These are phyloP conservation scores for Cantharis rustica DNA, from an alignment of 2,888 invertebrate species.

Conservation along the genomic window DNA sequence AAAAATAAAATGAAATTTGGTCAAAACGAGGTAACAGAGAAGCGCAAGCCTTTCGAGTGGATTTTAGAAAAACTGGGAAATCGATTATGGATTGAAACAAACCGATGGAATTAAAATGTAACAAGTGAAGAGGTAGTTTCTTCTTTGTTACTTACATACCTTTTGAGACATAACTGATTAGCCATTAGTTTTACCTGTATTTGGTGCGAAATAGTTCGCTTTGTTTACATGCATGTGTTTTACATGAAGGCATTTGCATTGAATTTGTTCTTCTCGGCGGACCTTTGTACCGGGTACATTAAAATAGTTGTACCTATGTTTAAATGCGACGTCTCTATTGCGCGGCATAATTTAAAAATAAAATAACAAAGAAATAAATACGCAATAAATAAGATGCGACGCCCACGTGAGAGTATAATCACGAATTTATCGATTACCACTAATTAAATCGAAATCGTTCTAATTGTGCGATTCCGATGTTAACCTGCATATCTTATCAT, in stretches of 20 bases:
- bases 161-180: slow-evolving; percentile 23
- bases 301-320: slow-evolving; percentile 9
- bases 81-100: background rate
- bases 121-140: background rate
- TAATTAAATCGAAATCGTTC: slow-evolving; percentile 27
- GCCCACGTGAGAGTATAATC: slow-evolving; percentile 15
- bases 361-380: background rate
- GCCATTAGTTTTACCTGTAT: slow-evolving; percentile 25
- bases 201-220: slow-evolving; percentile 26
- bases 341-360: background rate
- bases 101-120: background rate
- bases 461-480: slow-evolving; percentile 18
- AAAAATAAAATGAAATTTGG: background rate
- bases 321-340: background rate
- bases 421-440: slow-evolving; percentile 22
- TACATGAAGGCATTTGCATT: slow-evolving; percentile 37
- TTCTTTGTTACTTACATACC: slow-evolving; percentile 4
- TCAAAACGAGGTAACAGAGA: background rate
- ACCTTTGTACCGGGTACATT: slow-evolving; percentile 2
- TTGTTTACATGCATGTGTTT: slow-evolving; percentile 26
- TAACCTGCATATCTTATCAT: slow-evolving; percentile 26
- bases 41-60: background rate
- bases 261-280: slow-evolving; percentile 32
- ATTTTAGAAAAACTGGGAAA: background rate
- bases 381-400: slow-evolving; percentile 9